Evolutionary conservation across 1,140 invertebrate species (phyloP).

Genomic region (Dryas iulia): DNA sequence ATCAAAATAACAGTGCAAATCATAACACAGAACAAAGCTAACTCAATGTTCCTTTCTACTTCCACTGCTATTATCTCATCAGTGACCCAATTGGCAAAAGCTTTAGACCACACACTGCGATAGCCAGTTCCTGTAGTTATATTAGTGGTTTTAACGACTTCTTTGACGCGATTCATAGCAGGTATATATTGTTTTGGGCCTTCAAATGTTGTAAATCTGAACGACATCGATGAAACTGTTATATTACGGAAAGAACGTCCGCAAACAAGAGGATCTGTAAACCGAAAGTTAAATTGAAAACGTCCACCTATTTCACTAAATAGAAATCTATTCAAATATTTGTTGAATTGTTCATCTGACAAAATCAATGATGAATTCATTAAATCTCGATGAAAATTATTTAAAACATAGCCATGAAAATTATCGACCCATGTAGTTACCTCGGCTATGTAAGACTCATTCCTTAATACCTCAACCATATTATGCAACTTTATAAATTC

Average conservation of each 20-base stretch:
- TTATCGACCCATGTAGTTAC: conserved; percentile 83
- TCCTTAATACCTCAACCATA: conserved; percentile 80
- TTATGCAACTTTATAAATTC: conserved; percentile 83
- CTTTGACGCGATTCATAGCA: conserved; percentile 86
- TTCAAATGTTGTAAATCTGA: conserved; percentile 82
- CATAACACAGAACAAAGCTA: conserved; percentile 91
- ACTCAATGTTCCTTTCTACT: conserved; percentile 88
- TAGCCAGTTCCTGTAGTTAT: conserved; percentile 82
- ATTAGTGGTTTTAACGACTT: conserved; percentile 79
- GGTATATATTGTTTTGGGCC: conserved; percentile 85
- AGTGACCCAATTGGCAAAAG: conserved; percentile 88
- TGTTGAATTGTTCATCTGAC: conserved; percentile 79
- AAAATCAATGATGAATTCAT: conserved; percentile 66
- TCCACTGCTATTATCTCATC: conserved; percentile 89
- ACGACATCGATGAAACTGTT: conserved; percentile 82
- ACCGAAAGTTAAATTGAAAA: conserved; percentile 85
- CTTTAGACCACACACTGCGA: conserved; percentile 85
- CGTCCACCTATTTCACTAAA: conserved; percentile 85
- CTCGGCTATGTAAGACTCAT: conserved; percentile 79
- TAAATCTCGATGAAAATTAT: conserved; percentile 77
- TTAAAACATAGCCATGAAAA: conserved; percentile 83
- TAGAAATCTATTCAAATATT: conserved; percentile 86
- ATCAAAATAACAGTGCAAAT: conserved; percentile 89
- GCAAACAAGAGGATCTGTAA: conserved; percentile 82
- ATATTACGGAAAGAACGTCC: conserved; percentile 81